Evolutionary conservation across 2,797 vertebrate genomes (phyloP).

Genomic region (Loris lydekkerianus): DNA sequence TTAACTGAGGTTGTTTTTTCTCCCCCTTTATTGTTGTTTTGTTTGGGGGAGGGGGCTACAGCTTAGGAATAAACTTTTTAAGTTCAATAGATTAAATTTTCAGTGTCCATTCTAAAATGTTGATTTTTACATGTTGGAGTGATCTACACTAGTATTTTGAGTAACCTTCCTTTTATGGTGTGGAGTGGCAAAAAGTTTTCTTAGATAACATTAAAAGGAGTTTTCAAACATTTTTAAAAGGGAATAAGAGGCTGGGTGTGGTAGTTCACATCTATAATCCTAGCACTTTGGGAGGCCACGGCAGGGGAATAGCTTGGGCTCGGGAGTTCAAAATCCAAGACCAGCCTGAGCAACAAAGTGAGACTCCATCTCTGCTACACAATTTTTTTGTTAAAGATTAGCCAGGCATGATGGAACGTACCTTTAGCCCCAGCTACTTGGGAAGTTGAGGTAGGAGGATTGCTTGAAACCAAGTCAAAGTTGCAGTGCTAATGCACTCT

Average conservation of each 20-base stretch:
- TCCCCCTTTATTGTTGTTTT: not conserved
- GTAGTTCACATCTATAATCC: not conserved
- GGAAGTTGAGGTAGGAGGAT: not conserved
- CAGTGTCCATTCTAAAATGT: not conserved
- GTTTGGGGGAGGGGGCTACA: not conserved
- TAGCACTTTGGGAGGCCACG: not conserved
- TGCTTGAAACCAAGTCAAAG: not conserved
- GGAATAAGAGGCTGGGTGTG: not conserved
- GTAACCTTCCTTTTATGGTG: not conserved
- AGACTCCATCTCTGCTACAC: not conserved
- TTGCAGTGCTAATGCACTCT: not conserved
- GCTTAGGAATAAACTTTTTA: conserved; percentile 40
- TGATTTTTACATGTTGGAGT: not conserved
- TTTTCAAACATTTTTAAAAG: conserved; percentile 28
- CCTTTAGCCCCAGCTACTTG: not conserved
- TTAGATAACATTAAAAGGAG: not conserved
- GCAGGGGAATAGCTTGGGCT: no score
- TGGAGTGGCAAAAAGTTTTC: not conserved
- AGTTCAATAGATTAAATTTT: not conserved
- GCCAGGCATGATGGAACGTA: not conserved
- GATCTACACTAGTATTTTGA: not conserved
- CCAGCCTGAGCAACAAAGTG: not conserved
- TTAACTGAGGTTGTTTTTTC: conserved; percentile 15
- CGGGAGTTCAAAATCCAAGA: not conserved
- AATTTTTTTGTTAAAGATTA: not conserved